These are phyloP conservation scores for Marronus borbonicus DNA, from an alignment of 2,888 invertebrate species.

Conservation along the genomic window DNA sequence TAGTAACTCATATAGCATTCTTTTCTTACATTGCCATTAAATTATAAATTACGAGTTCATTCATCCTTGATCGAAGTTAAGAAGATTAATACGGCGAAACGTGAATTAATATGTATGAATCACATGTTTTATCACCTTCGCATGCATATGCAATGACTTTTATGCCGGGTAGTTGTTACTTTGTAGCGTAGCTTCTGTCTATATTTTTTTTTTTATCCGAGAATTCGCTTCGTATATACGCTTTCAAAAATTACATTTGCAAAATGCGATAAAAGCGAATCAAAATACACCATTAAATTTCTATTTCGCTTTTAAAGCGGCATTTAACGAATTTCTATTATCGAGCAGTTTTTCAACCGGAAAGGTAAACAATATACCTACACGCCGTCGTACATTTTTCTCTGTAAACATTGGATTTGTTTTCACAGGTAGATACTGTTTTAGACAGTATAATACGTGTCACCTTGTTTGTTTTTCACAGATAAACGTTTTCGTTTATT, in stretches of 20 bases:
- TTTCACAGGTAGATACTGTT: no score
- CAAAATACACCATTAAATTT: no score
- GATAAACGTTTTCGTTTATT: conserved; percentile 7
- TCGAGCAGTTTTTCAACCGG: no score
- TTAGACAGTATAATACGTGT: not conserved
- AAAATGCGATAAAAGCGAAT: no score
- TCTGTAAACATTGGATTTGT: no score
- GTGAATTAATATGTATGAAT: conserved; percentile 31
- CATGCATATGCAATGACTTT: conserved; percentile 16
- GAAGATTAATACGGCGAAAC: conserved; percentile 4
- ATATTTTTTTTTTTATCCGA: not conserved
- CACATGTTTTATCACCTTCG: conserved; percentile 23
- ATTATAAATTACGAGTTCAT: conserved; percentile 10
- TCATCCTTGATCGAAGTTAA: conserved; percentile 17
- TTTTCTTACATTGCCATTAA: not conserved
- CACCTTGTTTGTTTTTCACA: not conserved
- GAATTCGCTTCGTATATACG: not conserved
- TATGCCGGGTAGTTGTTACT: not conserved
- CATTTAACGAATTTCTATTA: no score
- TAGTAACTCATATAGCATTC: not conserved
- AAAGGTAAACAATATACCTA: no score
- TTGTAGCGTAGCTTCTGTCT: not conserved
- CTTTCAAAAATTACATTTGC: no score
- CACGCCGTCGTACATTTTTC: no score
- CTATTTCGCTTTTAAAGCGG: no score